Base-by-base conservation (phyloP, 2,888 invertebrate species). In the Nemotelus pantherinus region DNA sequence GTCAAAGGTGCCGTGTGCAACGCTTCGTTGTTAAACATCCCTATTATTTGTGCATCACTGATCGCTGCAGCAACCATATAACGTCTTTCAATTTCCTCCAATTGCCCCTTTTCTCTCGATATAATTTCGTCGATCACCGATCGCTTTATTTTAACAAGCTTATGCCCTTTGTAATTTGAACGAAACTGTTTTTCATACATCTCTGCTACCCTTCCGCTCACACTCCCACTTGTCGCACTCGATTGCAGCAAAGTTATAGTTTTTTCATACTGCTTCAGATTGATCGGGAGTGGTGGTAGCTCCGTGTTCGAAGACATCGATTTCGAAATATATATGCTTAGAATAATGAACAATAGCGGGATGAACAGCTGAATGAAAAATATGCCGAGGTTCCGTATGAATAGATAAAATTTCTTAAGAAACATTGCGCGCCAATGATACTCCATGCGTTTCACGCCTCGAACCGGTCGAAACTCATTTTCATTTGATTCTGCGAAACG, bases 11-110 rank as follows among this genome's bases (percentile, higher is more conserved):
- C 89, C 65, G 91, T 90, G 83, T 94, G 94, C 83, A 90, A 93
- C 0, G 93, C 92, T 82, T 93, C 92, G 84, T 93, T 93, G 83
- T 93, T 95, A 88, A 93, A 92, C 89, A 91, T 90, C 0, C 92
- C 93, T 0, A 88, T 91, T 0, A 91, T 89, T 0, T 86, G 83
- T 1, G 82, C 79, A 10, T 83, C 79, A 0, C 85, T 84, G 3
- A 87, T 82, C 0, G 90, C 89, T 0, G 91, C 91, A 0, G 91
- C 92, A 1, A 89, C 89, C 78, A 92, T 83, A 80, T 92, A 88
- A 41, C 86, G 86, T 77, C 88, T 85, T 58, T 91, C 89, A 10
- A 90, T 83, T 0, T 82, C 78, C 43, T 41, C 10, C 10, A 63
- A 57, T 9, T 44, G 48, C 3, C 25, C 39, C 7, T 57, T 60